Percentiles rank a stretch among this genome's conserved stretches.
These are phyloP conservation scores for Aeoliscus strigatus DNA, from an alignment of 2,797 vertebrate genomes.

Conservation along the genomic window DNA sequence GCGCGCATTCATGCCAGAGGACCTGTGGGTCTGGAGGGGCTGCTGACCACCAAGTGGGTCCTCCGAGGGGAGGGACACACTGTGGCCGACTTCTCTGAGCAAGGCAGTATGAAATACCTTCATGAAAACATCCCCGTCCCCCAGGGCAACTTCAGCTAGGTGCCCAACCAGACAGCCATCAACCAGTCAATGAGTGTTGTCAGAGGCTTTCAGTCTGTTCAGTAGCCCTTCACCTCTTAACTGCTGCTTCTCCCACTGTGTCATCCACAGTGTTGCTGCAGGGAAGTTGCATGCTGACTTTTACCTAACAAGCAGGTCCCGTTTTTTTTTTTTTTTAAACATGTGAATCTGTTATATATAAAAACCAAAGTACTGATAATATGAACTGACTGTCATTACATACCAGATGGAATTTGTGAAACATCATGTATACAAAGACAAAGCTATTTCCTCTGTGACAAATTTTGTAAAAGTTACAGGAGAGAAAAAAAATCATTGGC, in stretches of 20 bases:
- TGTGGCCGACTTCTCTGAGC: slow-evolving; percentile 93
- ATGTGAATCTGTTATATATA: slow-evolving; percentile 6
- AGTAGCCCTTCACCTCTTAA: slow-evolving; percentile 10
- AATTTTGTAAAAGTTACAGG: too few relatives aligned
- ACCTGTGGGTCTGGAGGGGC: slow-evolving; percentile 92
- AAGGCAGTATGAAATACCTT: slow-evolving; percentile 90
- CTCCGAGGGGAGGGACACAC: slow-evolving; percentile 88
- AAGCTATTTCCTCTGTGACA: slow-evolving; percentile 14
- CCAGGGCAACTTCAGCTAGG: slow-evolving; percentile 64
- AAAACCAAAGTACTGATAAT: background rate
- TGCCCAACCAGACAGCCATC: slow-evolving; percentile 4
- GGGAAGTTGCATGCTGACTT: slow-evolving; percentile 13
- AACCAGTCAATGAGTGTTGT: slow-evolving; percentile 11
- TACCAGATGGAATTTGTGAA: background rate
- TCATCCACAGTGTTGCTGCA: slow-evolving; percentile 6
- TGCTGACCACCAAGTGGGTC: slow-evolving; percentile 95
- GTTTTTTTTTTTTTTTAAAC: slow-evolving; percentile 10
- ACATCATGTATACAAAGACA: slow-evolving; percentile 2
- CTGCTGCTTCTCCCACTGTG: slow-evolving; percentile 19
- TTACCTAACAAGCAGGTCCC: slow-evolving; percentile 5
- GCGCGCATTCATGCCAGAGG: slow-evolving; percentile 93
- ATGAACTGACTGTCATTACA: background rate
- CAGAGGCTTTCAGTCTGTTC: slow-evolving; percentile 19
- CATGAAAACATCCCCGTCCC: slow-evolving; percentile 89
- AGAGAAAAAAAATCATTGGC: slow-evolving; percentile 15